Evolutionary conservation across 2,888 invertebrate species (phyloP).

Genomic region (Perdita meconis): DNA sequence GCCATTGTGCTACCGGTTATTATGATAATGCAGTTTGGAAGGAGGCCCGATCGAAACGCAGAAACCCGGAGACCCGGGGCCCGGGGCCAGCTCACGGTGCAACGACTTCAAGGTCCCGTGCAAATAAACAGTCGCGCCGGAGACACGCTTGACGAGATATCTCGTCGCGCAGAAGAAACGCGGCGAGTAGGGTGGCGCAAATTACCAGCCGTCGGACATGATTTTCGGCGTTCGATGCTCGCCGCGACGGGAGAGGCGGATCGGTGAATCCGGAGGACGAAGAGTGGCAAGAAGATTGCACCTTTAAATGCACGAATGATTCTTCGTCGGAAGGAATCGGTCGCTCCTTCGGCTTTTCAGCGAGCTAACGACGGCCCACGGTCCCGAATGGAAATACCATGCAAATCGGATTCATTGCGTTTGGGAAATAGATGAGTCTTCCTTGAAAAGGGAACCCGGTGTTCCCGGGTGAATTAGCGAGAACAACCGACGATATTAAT

Average conservation of each 20-base stretch:
- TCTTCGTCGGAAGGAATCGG: conserved; percentile 36
- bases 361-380: conserved; percentile 43
- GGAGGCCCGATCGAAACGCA: conserved; percentile 28
- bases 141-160: conserved; percentile 24
- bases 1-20: conserved; percentile 75
- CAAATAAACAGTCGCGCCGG: background rate
- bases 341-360: conserved; percentile 32
- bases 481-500: conserved; percentile 16
- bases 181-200: conserved; percentile 44
- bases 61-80: background rate
- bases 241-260: background rate
- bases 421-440: conserved; percentile 47
- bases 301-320: conserved; percentile 49
- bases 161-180: conserved; percentile 30
- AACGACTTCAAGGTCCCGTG: conserved; percentile 28
- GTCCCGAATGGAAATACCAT: conserved; percentile 51
- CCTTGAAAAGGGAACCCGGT: conserved; percentile 28
- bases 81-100: conserved; percentile 16
- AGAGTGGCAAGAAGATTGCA: conserved; percentile 57
- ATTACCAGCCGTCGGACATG: conserved; percentile 60
- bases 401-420: conserved; percentile 60
- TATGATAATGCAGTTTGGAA: conserved; percentile 66
- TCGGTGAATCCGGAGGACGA: background rate
- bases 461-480: conserved; percentile 20
- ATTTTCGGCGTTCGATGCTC: conserved; percentile 51